Evolutionary conservation across 2,113 vertebrate species (phyloP).

Genomic region (Ptychochromis oligacanthus): DNA sequence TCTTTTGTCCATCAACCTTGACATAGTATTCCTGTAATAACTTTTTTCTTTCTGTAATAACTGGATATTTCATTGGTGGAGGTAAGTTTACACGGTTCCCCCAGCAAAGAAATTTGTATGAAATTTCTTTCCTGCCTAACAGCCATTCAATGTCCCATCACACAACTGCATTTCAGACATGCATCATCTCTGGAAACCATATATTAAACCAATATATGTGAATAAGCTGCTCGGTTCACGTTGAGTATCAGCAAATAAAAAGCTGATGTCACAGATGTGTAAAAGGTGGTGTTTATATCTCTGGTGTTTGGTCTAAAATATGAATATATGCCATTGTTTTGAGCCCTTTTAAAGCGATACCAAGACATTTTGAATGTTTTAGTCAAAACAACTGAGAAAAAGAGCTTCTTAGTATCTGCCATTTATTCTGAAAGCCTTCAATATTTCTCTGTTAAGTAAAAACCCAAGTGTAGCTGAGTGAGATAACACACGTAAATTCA

Average conservation of each 20-base stretch:
- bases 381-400: neutral
- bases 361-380: slow-evolving; percentile 47
- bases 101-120: slow-evolving; percentile 64
- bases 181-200: slow-evolving; percentile 60
- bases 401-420: neutral
- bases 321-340: neutral
- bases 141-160: slow-evolving; percentile 44
- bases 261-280: slow-evolving; percentile 9
- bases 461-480: neutral
- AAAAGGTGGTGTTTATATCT: slow-evolving; percentile 27
- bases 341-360: slow-evolving; percentile 13
- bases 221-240: slow-evolving; percentile 37
- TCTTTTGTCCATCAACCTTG: slow-evolving; percentile 33
- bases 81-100: slow-evolving; percentile 67
- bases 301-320: slow-evolving; percentile 34
- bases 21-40: slow-evolving; percentile 9
- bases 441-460: slow-evolving; percentile 4
- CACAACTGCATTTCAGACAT: slow-evolving; percentile 25
- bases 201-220: slow-evolving; percentile 79
- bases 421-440: slow-evolving; percentile 10
- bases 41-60: neutral
- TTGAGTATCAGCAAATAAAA: slow-evolving; percentile 15
- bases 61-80: slow-evolving; percentile 24
- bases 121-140: slow-evolving; percentile 69
- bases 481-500: slow-evolving; percentile 22